Evolutionary conservation across 1,140 invertebrate genomes (phyloP).

Genomic region (Cephus cinctus): DNA sequence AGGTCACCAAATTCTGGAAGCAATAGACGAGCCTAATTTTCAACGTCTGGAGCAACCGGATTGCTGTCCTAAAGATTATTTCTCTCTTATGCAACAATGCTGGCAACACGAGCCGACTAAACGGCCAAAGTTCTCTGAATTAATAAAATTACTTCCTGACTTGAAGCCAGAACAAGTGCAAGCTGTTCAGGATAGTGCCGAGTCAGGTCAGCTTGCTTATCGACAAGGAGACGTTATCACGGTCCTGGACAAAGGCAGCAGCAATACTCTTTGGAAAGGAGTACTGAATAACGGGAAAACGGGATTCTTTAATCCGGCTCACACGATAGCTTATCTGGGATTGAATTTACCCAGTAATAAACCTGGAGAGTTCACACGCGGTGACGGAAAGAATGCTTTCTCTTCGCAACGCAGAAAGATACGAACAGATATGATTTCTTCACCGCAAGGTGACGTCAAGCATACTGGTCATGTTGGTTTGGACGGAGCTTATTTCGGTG

Average conservation of each 20-base stretch:
- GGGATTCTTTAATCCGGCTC: constrained; percentile 86
- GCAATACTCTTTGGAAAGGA: constrained; percentile 75
- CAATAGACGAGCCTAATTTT: constrained; percentile 91
- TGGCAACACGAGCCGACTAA: constrained; percentile 92
- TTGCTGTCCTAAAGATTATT: constrained; percentile 93
- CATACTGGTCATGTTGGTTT: constrained; percentile 95
- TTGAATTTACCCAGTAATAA: constrained; percentile 74
- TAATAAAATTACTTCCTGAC: constrained; percentile 78
- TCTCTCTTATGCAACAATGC: constrained; percentile 89
- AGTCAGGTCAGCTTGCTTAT: constrained; percentile 76
- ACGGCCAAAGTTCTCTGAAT: constrained; percentile 87
- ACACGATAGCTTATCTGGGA: constrained; percentile 84
- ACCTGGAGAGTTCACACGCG: constrained; percentile 60
- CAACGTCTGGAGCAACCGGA: constrained; percentile 89
- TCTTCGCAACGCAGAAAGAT: constrained; percentile 69
- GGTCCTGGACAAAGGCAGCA: constrained; percentile 83
- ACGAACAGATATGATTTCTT: constrained; percentile 92
- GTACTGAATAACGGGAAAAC: constrained; percentile 81
- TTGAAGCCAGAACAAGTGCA: constrained; percentile 90
- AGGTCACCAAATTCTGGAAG: constrained; percentile 93
- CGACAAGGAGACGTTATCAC: constrained; percentile 89
- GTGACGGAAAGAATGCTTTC: constrained; percentile 58
- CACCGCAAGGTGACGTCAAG: constrained; percentile 94
- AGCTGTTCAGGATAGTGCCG: constrained; percentile 62
- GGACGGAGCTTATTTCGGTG: constrained; percentile 95